Conservation (phyloP, 1,140 invertebrate species). For the Uloborus diversus region DNA sequence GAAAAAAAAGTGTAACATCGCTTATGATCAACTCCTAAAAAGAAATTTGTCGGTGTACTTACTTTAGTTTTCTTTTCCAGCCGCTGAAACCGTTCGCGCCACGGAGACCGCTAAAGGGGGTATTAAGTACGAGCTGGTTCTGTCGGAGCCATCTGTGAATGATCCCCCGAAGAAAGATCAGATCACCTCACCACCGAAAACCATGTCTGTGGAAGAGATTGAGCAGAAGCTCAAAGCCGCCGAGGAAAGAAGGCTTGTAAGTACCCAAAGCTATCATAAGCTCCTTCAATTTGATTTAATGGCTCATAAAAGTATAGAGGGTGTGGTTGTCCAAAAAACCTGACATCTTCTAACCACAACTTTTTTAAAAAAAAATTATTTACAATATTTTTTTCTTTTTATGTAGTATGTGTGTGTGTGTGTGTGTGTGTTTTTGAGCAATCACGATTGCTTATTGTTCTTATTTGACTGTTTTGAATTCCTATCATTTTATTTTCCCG, state of each 20-base stretch:
- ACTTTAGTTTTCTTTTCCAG: background rate
- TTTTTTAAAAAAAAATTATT: no score
- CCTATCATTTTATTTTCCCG: no score
- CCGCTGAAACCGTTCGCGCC: constrained; percentile 1
- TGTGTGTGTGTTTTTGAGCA: no score
- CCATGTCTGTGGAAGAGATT: constrained; percentile 81
- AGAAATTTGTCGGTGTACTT: background rate
- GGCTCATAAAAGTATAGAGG: no score
- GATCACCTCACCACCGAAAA: constrained; percentile 62
- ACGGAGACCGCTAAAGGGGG: constrained; percentile 73
- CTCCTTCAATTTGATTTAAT: no score
- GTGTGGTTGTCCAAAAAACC: no score
- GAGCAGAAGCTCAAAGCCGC: constrained; percentile 89
- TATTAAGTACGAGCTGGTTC: constrained; percentile 89
- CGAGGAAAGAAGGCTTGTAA: constrained; percentile 79
- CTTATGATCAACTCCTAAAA: background rate
- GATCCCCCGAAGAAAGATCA: constrained; percentile 61
- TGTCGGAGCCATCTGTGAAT: constrained; percentile 78
- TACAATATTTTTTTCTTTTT: no score
- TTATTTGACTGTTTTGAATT: no score
- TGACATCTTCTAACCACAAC: no score
- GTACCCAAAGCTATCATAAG: no score
- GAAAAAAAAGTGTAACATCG: background rate
- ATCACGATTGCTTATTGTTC: no score
- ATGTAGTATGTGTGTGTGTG: no score